Evolutionary conservation across 2,888 invertebrate genomes (phyloP).

Genomic region (Imbricaverruca yamaguchii): DNA sequence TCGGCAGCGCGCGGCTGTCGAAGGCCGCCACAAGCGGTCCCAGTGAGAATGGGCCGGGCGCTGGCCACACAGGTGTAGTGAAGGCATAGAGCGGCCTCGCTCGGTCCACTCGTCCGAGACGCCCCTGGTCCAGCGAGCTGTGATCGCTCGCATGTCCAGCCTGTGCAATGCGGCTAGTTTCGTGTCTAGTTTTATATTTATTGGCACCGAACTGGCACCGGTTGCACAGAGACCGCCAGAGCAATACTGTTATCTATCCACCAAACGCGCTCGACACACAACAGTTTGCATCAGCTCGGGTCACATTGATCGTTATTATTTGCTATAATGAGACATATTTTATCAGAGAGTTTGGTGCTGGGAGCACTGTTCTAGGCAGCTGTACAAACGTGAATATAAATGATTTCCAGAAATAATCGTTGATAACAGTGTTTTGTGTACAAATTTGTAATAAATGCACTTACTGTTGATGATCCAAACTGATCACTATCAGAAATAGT

Average conservation of each 20-base stretch:
- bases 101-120: too few species aligned
- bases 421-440: not conserved
- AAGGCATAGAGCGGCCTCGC: too few species aligned
- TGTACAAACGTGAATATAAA: not conserved
- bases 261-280: not conserved
- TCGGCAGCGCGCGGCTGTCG: not conserved
- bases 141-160: too few species aligned
- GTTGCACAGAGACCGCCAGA: not conserved
- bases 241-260: not conserved
- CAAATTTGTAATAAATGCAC: conserved; percentile 30
- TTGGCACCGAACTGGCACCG: not conserved
- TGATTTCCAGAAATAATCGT: conserved; percentile 26
- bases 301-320: not conserved
- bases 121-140: too few species aligned
- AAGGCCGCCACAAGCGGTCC: too few species aligned
- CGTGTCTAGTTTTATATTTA: not conserved
- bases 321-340: too few species aligned
- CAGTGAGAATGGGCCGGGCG: too few species aligned
- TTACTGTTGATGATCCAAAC: not conserved
- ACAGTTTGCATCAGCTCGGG: not conserved
- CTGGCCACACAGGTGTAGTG: too few species aligned
- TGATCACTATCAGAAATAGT: too few species aligned
- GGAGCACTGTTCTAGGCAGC: conserved; percentile 11
- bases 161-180: not conserved
- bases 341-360: not conserved